These are phyloP conservation scores for Drosophila asahinai DNA, from an alignment of 1,140 invertebrate genomes.

Conservation along the genomic window DNA sequence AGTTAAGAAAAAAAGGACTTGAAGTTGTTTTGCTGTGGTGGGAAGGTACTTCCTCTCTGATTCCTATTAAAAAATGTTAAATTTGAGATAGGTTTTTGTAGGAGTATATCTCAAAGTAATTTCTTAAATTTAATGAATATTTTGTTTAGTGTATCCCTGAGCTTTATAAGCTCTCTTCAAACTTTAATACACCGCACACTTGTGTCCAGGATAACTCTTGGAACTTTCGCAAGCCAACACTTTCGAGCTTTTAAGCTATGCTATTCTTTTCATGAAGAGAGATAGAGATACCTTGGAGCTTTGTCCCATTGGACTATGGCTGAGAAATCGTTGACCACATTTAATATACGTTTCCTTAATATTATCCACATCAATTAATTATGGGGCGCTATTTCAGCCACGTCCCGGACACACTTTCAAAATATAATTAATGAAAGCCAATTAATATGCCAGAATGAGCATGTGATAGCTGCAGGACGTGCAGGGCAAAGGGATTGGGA, in stretches of 20 bases:
- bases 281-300: background rate
- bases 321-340: slow-evolving; percentile 18
- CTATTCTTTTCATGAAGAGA: too few species aligned
- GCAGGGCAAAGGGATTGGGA: slow-evolving; percentile 22
- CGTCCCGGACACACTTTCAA: slow-evolving; percentile 51
- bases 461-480: slow-evolving; percentile 26
- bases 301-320: slow-evolving; percentile 17
- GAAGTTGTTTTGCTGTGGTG: background rate
- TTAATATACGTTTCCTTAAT: slow-evolving; percentile 34
- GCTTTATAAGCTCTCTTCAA: background rate
- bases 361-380: slow-evolving; percentile 62
- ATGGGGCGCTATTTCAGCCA: slow-evolving; percentile 52
- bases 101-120: background rate
- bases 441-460: slow-evolving; percentile 62
- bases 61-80: too few species aligned
- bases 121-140: background rate
- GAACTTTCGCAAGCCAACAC: background rate
- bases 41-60: background rate
- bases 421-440: slow-evolving; percentile 74
- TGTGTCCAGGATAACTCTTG: slow-evolving; percentile 1
- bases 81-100: too few species aligned
- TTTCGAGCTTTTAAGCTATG: background rate
- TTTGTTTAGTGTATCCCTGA: background rate
- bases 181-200: background rate
- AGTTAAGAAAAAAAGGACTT: slow-evolving; percentile 71